Conservation (phyloP, 1,140 invertebrate species). For the Tetraneura akinire region DNA sequence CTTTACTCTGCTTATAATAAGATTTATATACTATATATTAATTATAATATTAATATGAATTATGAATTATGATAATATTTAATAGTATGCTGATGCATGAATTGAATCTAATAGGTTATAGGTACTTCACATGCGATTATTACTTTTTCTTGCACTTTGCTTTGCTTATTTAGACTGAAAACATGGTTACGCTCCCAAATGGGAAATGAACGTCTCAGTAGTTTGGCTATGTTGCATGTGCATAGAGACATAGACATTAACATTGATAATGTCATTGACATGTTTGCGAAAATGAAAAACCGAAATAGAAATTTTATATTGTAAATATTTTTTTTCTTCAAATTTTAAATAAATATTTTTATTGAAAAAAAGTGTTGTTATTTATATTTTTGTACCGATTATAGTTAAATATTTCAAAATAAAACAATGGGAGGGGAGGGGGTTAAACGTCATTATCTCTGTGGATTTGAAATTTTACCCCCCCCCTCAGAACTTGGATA, state of each 20-base stretch:
- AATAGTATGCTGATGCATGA: neutral
- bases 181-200: neutral
- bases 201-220: constrained; percentile 9
- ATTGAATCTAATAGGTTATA: too few species aligned
- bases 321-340: neutral
- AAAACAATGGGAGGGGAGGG: neutral
- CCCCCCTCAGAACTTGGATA: neutral
- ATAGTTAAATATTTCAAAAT: constrained; percentile 22
- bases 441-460: neutral
- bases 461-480: neutral
- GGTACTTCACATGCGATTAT: constrained; percentile 5
- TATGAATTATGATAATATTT: constrained; percentile 9
- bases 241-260: constrained; percentile 11
- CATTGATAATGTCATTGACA: neutral
- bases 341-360: constrained; percentile 16
- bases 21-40: constrained; percentile 20
- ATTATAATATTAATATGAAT: too few species aligned
- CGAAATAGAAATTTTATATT: neutral
- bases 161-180: constrained; percentile 23
- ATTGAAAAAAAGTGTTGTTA: constrained; percentile 19
- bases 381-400: constrained; percentile 9
- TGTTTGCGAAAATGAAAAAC: constrained; percentile 6
- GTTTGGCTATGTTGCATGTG: constrained; percentile 18
- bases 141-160: neutral
- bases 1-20: constrained; percentile 17